These are phyloP conservation scores for Cephus pygmeus DNA, from an alignment of 2,888 invertebrate genomes.

Conservation along the genomic window DNA sequence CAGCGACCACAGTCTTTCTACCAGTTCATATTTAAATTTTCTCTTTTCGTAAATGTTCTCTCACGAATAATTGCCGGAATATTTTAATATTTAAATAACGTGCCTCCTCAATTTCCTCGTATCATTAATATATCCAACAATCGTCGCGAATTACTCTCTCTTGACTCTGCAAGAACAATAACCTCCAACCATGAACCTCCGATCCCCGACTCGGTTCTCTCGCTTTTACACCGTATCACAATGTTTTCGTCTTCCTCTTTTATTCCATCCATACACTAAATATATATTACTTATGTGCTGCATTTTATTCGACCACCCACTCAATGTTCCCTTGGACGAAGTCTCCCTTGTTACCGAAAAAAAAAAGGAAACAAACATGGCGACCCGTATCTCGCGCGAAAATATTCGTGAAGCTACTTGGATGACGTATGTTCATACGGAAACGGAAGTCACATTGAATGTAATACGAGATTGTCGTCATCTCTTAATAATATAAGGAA, in stretches of 20 bases:
- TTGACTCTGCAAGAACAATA: not conserved
- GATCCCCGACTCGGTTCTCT: not conserved
- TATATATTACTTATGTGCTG: not conserved
- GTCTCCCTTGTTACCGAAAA: not conserved
- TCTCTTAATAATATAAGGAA: not conserved
- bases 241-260: not conserved
- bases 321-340: not conserved
- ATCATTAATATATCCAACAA: not conserved
- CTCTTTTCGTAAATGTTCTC: not conserved
- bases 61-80: not conserved
- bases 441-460: not conserved
- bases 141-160: not conserved
- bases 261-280: not conserved
- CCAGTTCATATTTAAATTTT: not conserved
- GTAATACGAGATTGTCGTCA: not conserved
- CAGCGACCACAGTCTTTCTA: not conserved
- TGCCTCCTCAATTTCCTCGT: not conserved
- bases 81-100: not conserved
- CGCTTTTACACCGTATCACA: not conserved
- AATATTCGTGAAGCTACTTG: not conserved
- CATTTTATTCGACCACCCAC: not conserved
- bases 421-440: not conserved
- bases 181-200: not conserved
- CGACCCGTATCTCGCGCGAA: not conserved
- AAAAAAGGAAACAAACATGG: not conserved